These are phyloP conservation scores for Ginglymostoma cirratum DNA, from an alignment of 2,113 vertebrate species.

Conservation along the genomic window DNA sequence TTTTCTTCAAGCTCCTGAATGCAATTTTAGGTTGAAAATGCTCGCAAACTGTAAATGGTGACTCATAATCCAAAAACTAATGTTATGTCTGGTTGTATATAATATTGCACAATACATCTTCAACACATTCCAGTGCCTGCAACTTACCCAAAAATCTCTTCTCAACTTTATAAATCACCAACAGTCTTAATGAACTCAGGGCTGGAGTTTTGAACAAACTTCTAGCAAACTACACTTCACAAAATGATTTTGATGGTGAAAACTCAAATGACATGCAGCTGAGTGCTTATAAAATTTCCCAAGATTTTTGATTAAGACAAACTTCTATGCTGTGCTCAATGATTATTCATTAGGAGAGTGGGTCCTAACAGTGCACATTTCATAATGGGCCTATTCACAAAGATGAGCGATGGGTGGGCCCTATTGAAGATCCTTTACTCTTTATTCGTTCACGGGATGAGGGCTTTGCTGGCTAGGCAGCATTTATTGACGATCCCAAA, in stretches of 20 bases:
- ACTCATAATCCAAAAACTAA: not conserved
- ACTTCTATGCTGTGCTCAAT: not conserved
- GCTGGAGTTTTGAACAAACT: not conserved
- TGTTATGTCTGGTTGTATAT: not conserved
- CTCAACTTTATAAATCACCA: not conserved
- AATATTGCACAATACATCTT: not conserved
- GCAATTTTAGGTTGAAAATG: not conserved
- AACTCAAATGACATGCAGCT: not conserved
- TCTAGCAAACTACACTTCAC: not conserved
- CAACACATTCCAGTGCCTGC: not conserved
- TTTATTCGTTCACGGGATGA: no score
- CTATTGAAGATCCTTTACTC: not conserved
- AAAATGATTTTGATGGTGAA: not conserved
- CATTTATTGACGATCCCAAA: no score
- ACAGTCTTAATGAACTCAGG: not conserved
- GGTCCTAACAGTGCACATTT: not conserved
- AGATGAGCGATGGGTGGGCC: not conserved
- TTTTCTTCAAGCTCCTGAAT: not conserved
- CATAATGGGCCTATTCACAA: not conserved
- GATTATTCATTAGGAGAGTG: no score
- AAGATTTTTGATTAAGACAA: not conserved
- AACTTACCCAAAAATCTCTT: not conserved
- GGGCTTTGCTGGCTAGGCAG: no score
- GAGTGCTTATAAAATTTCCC: not conserved
- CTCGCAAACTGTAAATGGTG: not conserved